Base-by-base conservation (phyloP, 2,113 vertebrate species). In the Cephalopterus ornatus region DNA sequence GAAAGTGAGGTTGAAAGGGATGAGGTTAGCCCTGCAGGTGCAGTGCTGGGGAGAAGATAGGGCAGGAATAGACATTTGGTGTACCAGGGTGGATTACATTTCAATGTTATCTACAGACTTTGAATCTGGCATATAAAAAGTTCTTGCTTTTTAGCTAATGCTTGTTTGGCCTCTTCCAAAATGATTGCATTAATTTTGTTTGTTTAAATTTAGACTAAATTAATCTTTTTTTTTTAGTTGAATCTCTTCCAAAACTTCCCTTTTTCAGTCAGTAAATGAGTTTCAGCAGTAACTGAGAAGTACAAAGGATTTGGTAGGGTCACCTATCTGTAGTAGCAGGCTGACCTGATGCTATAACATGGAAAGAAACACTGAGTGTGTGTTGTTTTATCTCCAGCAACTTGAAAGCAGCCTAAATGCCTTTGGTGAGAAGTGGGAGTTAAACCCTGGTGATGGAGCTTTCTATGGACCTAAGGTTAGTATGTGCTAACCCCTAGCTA, bases 381-480 rank as follows among this genome's bases (percentile, higher is more conserved):
- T 95, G 49, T 93, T n/a, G 83, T 89, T 87, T 95, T 96, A 37
- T 91, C 68, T 88, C 91, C 93, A 99, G 99, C 99, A 99, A 99
- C 99, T 99, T 14, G 99, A 99, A 97, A 99, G 98, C 96, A 99
- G 99, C 96, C 97, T 99, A 83, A 99, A 98, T 95, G 98, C 99
- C 56, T 99, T 99, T 86, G 99, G 99, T 55, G 99, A 99, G 96
- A 99, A 99, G 88, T 99, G 99, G 99, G 97, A 99, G 74, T 97
- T 99, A 85, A 99, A 99, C 94, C 99, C 99, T 11, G 99, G 99
- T 1, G 99, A 99, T 88, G 99, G 99, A 75, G 99, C 99, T 61
- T 99, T 99, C 96, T 99, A 99, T 72, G 99, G 99, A 86, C 99
- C 99, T 66, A 99, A 99, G 99, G 99, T 99, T 90, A 98, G 98